Evolutionary conservation across 2,113 vertebrate species (phyloP).

Genomic region (Cryptotis parvus): DNA sequence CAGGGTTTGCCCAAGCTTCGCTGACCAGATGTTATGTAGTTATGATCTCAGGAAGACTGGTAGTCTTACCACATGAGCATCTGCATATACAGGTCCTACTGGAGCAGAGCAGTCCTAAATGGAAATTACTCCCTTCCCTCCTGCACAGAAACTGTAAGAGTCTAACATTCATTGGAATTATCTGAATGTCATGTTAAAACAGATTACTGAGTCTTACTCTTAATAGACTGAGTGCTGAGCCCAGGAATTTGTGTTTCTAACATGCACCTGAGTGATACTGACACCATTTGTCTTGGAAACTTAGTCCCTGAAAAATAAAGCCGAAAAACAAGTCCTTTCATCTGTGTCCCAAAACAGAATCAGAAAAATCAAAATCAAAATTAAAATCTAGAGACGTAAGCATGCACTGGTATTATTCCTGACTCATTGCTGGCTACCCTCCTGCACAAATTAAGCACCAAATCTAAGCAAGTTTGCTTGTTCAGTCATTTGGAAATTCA

Average conservation of each 20-base stretch:
- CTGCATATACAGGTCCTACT: background rate
- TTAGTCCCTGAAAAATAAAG: background rate
- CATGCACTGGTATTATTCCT: background rate
- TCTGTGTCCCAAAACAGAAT: background rate
- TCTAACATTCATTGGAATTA: background rate
- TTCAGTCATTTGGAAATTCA: background rate
- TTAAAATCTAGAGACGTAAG: background rate
- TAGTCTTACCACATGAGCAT: background rate
- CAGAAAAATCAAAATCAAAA: background rate
- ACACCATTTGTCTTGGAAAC: background rate
- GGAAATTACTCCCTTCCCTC: background rate
- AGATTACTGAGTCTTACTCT: background rate
- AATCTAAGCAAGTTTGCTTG: background rate
- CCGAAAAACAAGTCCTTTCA: background rate
- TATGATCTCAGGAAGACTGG: background rate
- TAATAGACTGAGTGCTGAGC: background rate
- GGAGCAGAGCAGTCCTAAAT: background rate
- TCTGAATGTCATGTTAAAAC: background rate
- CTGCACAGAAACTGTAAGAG: background rate
- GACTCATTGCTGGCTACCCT: background rate
- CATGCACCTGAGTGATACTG: background rate
- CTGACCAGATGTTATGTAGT: background rate
- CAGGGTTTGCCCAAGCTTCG: background rate
- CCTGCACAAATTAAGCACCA: background rate
- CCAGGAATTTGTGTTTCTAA: background rate